Percentiles rank a stretch among this genome's conserved stretches.
These are phyloP conservation scores for Passerina amoena DNA, from an alignment of 2,113 vertebrate species.

Conservation along the genomic window DNA sequence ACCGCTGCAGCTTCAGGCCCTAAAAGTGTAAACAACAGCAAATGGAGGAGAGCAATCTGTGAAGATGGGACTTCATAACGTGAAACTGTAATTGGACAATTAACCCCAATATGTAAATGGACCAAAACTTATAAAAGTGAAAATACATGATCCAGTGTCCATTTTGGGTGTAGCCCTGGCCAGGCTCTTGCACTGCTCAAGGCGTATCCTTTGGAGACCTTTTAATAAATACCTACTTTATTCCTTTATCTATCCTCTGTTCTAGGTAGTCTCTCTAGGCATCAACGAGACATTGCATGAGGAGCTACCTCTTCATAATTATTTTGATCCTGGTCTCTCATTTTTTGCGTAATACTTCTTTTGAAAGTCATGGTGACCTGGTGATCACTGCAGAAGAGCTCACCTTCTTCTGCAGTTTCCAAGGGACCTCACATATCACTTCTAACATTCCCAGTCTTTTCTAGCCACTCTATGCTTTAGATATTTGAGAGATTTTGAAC, in stretches of 20 bases:
- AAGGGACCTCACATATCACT: accelerated
- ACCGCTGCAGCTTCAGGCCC: neutral
- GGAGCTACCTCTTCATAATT: neutral
- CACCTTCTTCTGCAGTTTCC: neutral
- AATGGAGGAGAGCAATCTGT: neutral
- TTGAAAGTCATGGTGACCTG: neutral
- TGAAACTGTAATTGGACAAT: neutral
- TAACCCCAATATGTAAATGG: neutral
- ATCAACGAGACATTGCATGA: neutral
- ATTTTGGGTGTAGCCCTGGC: neutral
- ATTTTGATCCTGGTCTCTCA: neutral
- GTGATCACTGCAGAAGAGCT: neutral
- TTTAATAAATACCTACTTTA: neutral
- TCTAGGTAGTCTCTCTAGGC: neutral
- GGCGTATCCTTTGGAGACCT: neutral
- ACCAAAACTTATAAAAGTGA: neutral
- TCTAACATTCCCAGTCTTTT: neutral
- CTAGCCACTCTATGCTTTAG: neutral
- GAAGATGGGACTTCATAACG: neutral
- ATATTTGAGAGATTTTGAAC: neutral
- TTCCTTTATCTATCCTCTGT: neutral
- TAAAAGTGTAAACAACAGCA: neutral
- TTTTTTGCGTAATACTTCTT: neutral
- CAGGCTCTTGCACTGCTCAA: neutral
- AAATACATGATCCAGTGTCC: neutral